These are phyloP conservation scores for Anthonomus grandis DNA, from an alignment of 1,140 invertebrate species.

Conservation along the genomic window DNA sequence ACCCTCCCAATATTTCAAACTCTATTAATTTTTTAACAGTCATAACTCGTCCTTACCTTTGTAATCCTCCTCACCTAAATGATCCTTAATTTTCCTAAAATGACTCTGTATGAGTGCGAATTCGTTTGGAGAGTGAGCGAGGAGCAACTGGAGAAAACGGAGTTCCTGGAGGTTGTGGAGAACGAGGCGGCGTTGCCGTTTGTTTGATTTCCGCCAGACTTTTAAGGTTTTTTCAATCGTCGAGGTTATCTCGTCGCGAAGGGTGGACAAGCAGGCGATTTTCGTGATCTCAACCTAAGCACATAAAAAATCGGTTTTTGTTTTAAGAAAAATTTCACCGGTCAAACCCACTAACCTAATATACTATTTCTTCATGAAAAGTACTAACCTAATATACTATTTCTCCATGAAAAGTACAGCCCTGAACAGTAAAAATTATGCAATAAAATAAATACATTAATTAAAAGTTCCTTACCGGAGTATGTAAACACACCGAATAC, in stretches of 20 bases:
- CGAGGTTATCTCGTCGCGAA: conserved; percentile 34
- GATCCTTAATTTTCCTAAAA: conserved; percentile 32
- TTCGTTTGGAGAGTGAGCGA: conserved; percentile 34
- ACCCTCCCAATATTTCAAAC: too few relatives aligned
- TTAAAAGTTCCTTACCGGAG: conserved; percentile 34
- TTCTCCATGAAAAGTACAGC: neutral
- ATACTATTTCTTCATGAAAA: neutral
- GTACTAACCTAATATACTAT: neutral
- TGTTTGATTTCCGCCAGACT: conserved; percentile 35
- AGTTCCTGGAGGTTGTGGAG: conserved; percentile 35
- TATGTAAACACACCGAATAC: conserved; percentile 45
- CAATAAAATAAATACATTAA: neutral
- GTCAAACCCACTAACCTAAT: neutral
- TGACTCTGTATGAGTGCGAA: conserved; percentile 15
- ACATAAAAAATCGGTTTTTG: neutral
- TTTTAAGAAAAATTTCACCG: neutral
- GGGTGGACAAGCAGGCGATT: conserved; percentile 27
- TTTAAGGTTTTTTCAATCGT: conserved; percentile 34
- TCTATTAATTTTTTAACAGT: too few relatives aligned
- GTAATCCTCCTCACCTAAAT: too few relatives aligned
- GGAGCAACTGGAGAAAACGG: conserved; percentile 35
- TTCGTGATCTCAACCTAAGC: conserved; percentile 33
- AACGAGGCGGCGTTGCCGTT: conserved; percentile 27
- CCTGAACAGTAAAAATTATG: neutral
- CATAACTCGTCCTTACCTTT: too few relatives aligned